Evolutionary conservation across 2,113 vertebrate genomes (phyloP).

Genomic region (Nicator chloris): DNA sequence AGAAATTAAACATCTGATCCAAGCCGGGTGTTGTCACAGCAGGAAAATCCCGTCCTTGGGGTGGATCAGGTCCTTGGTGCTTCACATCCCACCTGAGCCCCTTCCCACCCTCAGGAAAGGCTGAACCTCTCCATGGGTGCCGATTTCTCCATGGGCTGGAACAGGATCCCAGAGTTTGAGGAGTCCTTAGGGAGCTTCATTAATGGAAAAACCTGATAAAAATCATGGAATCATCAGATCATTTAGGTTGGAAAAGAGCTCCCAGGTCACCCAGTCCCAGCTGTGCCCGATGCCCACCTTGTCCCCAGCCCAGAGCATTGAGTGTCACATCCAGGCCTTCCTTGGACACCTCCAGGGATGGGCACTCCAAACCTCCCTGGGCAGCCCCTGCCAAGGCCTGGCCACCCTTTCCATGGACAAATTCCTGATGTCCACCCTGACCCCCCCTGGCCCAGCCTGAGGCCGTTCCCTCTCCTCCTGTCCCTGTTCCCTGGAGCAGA

Average conservation of each 20-base stretch:
- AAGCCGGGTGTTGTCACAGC: neutral
- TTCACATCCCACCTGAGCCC: neutral
- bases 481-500: neutral
- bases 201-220: neutral
- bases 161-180: neutral
- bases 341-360: neutral
- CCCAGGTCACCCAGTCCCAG: fast-evolving
- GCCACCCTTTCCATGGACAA: fast-evolving
- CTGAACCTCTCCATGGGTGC: neutral
- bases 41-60: neutral
- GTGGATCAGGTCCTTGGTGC: too few relatives aligned
- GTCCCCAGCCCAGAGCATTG: neutral
- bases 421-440: neutral
- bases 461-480: neutral
- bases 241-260: neutral
- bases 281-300: fast-evolving
- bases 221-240: neutral
- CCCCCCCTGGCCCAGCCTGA: neutral
- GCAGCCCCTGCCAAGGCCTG: neutral
- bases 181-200: neutral
- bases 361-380: neutral
- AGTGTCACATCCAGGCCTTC: neutral
- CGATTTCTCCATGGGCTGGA: fast-evolving
- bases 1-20: neutral
- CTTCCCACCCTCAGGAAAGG: neutral